Base-by-base conservation (phyloP, 1,140 invertebrate species). In the Solenopsis invicta region DNA sequence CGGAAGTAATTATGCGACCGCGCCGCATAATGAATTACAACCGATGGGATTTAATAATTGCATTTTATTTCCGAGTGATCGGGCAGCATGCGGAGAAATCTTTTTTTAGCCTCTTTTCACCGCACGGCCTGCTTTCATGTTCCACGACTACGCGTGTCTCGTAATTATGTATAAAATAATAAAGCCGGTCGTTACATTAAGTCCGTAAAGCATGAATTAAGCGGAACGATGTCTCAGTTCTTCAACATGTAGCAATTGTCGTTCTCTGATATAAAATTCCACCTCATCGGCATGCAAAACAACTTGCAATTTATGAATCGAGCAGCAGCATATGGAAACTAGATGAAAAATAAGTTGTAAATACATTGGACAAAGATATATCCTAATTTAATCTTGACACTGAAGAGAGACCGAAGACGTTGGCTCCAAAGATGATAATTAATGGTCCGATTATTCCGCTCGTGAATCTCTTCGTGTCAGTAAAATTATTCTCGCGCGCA, bases 1-100 rank as follows among this genome's bases (percentile, higher is more conserved):
- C 78, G 78, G 78, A 81, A 81, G 62, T 81, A 81, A 81, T 81
- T 81, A 81, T 71, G 78, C 37, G 78, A 81, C 78, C 52, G 48
- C n/a, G 34, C 64, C 77, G 52, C 13, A 37, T 71, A 81, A 71
- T 81, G 66, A 81, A 81, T 81, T 71, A 81, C 66, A 66, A 48
- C 64, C 10, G 78, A 59, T 81, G 50, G 50, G 61, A 81, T 81
- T 81, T 81, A 81, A 81, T 81, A 71, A 81, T 71, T 71, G 66
- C 66, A 81, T 81, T 81, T 81, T 81, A 81, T 81, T 81, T 81
- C 66, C 66, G 66, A 21, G 64, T 29, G 64, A 81, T 71, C 34
- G 64, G 29, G 21, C 16, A 71, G 66, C 77, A 45, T 9, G 78
- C 48, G 50, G 12, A 29, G 21, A 41, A 41, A 54, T 21, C 24